Evolutionary conservation across 2,888 invertebrate genomes (phyloP).

Genomic region (Hyppa rectilinea): DNA sequence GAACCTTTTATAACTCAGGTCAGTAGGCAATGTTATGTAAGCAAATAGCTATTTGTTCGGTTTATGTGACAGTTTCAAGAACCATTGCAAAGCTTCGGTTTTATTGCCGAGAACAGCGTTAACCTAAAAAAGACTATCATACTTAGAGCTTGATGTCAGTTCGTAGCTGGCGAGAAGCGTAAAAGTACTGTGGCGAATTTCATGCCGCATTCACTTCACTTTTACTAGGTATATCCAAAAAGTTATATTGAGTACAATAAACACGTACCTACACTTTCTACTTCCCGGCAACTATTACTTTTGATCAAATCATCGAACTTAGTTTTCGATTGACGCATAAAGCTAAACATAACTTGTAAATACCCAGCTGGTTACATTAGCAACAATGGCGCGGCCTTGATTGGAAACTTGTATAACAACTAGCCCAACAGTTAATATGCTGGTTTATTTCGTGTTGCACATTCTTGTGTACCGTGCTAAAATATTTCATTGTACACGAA

Average conservation of each 20-base stretch:
- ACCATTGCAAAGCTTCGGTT: slow-evolving; percentile 48
- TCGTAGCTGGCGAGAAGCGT: slow-evolving; percentile 1
- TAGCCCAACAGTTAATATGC: slow-evolving; percentile 56
- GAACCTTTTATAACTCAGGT: slow-evolving; percentile 60
- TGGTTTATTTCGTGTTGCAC: slow-evolving; percentile 59
- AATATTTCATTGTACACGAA: slow-evolving; percentile 33
- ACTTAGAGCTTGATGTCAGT: slow-evolving; percentile 24
- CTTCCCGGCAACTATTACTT: slow-evolving; percentile 1
- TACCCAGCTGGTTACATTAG: slow-evolving; percentile 47
- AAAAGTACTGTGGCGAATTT: slow-evolving; percentile 31
- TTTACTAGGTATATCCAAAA: slow-evolving; percentile 2
- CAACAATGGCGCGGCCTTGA: slow-evolving; percentile 65
- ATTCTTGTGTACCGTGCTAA: slow-evolving; percentile 50
- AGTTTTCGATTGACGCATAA: slow-evolving; percentile 39
- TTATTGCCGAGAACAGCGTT: slow-evolving; percentile 46
- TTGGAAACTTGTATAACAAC: slow-evolving; percentile 65
- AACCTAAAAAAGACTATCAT: slow-evolving; percentile 51
- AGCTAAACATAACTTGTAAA: slow-evolving; percentile 33
- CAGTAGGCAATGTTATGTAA: slow-evolving; percentile 68
- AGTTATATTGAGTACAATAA: slow-evolving; percentile 9
- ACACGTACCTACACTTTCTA: neutral
- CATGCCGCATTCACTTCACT: slow-evolving; percentile 6
- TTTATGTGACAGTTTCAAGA: slow-evolving; percentile 62
- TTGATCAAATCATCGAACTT: slow-evolving; percentile 21
- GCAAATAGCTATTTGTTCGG: slow-evolving; percentile 53